A percentile compares a stretch with the other conserved stretches of the same genome.
Evolutionary conservation across 2,888 invertebrate species (phyloP).

Genomic region (Eurytoma adleriae): DNA sequence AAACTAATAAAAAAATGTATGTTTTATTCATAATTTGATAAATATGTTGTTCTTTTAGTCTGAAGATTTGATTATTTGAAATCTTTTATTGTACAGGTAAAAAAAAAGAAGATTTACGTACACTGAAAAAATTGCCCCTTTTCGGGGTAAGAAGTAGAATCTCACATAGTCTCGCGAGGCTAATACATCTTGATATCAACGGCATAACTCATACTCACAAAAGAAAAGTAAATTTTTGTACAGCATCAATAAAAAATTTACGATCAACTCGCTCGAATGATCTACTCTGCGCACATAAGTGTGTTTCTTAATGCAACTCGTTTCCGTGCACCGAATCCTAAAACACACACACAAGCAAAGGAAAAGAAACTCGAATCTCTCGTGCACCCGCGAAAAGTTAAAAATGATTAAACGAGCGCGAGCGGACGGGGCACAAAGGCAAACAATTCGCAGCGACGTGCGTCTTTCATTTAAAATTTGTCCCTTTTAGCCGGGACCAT

Average conservation of each 20-base stretch:
- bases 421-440: conserved; percentile 9
- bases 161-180: conserved; percentile 22
- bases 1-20: too few species aligned
- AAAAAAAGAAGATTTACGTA: neutral
- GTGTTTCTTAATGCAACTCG: neutral
- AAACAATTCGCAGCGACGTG: conserved; percentile 5
- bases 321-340: too few species aligned
- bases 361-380: too few species aligned
- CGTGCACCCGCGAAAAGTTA: neutral
- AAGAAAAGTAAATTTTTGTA: conserved; percentile 18
- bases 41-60: too few species aligned
- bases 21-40: too few species aligned
- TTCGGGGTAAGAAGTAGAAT: neutral
- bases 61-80: too few species aligned
- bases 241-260: too few species aligned
- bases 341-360: too few species aligned
- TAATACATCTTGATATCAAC: conserved; percentile 27
- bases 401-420: conserved; percentile 3
- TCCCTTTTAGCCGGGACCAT: conserved; percentile 29
- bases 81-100: too few species aligned
- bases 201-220: neutral
- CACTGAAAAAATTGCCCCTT: neutral
- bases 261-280: neutral
- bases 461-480: conserved; percentile 36
- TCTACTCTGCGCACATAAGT: too few species aligned